A percentile compares a stretch with the other conserved stretches of the same genome.
Evolutionary conservation across 1,140 invertebrate species (phyloP).

Genomic region (Palaemon carinicauda): DNA sequence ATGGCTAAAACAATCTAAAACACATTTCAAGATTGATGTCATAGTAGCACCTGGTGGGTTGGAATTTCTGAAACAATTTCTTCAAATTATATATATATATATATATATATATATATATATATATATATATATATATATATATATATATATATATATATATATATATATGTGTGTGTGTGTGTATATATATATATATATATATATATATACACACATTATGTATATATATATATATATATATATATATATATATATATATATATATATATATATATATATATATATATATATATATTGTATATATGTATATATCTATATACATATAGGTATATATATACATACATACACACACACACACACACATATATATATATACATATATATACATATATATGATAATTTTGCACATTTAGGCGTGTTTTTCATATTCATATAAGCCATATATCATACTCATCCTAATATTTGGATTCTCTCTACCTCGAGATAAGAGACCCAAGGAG

Average conservation of each 20-base stretch:
- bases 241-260: background rate
- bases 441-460: background rate
- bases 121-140: no score
- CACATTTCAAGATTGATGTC: no score
- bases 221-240: constrained; percentile 58
- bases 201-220: no score
- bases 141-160: no score
- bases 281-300: background rate
- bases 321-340: background rate
- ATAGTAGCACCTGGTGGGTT: no score
- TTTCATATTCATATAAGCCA: background rate
- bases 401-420: no score
- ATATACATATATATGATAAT: background rate
- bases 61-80: no score
- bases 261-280: background rate
- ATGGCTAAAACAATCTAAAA: no score
- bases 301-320: background rate
- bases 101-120: no score
- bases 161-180: no score
- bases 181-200: no score
- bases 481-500: background rate
- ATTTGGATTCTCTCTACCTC: background rate
- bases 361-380: background rate
- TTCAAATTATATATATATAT: no score
- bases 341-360: background rate